These are phyloP conservation scores for Phortica variegata DNA, from an alignment of 1,140 invertebrate species.

Conservation along the genomic window DNA sequence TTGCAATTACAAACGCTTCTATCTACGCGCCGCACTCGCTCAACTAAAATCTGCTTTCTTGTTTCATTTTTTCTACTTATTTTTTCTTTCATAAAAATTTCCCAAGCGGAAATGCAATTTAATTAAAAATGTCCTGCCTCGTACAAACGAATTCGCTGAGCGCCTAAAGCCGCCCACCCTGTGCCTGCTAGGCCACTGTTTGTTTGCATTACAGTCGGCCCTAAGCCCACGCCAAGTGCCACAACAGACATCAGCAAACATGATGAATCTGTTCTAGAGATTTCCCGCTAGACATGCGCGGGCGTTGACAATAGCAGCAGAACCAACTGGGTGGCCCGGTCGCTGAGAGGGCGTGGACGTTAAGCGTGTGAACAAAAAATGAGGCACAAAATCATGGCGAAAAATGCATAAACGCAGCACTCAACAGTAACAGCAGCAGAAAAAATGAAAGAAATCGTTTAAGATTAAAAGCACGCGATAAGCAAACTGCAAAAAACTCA, in stretches of 20 bases:
- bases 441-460: constrained; percentile 37
- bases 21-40: background rate
- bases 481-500: constrained; percentile 34
- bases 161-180: background rate
- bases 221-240: too few relatives aligned
- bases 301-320: background rate
- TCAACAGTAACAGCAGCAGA: too few relatives aligned
- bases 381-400: too few relatives aligned
- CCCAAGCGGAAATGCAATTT: constrained; percentile 53
- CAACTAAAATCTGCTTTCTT: constrained; percentile 27
- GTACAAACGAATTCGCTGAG: background rate
- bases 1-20: background rate
- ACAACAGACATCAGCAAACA: constrained; percentile 50
- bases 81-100: constrained; percentile 43
- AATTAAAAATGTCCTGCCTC: constrained; percentile 51
- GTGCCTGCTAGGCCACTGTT: background rate
- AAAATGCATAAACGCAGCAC: too few relatives aligned
- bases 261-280: constrained; percentile 49
- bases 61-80: constrained; percentile 16
- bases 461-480: constrained; percentile 49
- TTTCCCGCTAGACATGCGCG: constrained; percentile 42
- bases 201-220: constrained; percentile 13
- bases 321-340: background rate
- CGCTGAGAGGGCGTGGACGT: too few relatives aligned
- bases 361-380: too few relatives aligned